These are phyloP conservation scores for Platypus cylindrus DNA, from an alignment of 2,888 invertebrate species.

Conservation along the genomic window DNA sequence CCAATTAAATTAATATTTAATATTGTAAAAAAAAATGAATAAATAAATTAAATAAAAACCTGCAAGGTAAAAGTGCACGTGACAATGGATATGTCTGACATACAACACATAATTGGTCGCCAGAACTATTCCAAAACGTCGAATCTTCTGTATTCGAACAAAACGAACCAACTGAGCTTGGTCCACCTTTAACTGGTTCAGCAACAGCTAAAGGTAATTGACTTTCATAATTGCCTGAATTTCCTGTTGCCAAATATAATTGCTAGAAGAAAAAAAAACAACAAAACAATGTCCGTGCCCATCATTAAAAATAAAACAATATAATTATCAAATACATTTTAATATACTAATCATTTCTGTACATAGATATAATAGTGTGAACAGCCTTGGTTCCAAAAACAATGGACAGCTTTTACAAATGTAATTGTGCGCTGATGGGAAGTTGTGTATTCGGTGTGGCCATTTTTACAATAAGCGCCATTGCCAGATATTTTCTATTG, in stretches of 20 bases:
- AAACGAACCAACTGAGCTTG: slow-evolving; percentile 29
- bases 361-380: too few relatives aligned
- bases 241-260: slow-evolving; percentile 62
- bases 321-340: too few relatives aligned
- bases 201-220: slow-evolving; percentile 42
- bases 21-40: not conserved
- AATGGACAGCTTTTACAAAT: too few relatives aligned
- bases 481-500: too few relatives aligned
- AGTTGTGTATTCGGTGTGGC: too few relatives aligned
- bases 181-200: slow-evolving; percentile 38
- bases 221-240: slow-evolving; percentile 42
- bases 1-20: not conserved
- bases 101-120: slow-evolving; percentile 63
- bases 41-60: slow-evolving; percentile 21
- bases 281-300: too few relatives aligned
- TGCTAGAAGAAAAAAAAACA: slow-evolving; percentile 41
- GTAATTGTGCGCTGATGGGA: too few relatives aligned
- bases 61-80: slow-evolving; percentile 69
- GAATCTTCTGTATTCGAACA: slow-evolving; percentile 35
- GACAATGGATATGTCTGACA: slow-evolving; percentile 69
- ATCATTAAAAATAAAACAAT: too few relatives aligned
- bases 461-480: too few relatives aligned
- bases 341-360: too few relatives aligned
- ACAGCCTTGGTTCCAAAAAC: too few relatives aligned
- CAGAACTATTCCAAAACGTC: slow-evolving; percentile 42